Evolutionary conservation across 2,113 vertebrate genomes (phyloP).

Genomic region (Emydocephalus ijimae): DNA sequence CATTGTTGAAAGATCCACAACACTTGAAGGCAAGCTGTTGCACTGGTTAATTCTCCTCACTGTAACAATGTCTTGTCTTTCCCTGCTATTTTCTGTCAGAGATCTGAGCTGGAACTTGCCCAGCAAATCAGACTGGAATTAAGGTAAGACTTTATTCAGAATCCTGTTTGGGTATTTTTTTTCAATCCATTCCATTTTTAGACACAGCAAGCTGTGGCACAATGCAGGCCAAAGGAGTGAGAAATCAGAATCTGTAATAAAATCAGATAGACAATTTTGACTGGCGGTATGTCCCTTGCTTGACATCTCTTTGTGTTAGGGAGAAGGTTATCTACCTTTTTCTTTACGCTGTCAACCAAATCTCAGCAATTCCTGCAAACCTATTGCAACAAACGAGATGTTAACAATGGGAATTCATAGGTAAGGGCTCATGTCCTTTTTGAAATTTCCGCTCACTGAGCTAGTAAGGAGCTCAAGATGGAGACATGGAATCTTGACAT

Average conservation of each 20-base stretch:
- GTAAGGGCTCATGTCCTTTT: background rate
- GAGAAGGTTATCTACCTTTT: too few relatives aligned
- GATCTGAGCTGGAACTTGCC: rapidly evolving
- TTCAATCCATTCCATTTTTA: background rate
- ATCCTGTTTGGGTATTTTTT: background rate
- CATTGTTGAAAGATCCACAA: too few relatives aligned
- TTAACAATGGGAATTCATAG: background rate
- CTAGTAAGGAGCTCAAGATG: background rate
- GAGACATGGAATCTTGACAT: background rate
- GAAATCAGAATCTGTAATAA: background rate
- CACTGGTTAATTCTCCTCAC: too few relatives aligned
- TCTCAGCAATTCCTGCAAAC: background rate
- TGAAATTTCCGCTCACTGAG: background rate
- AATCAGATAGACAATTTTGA: background rate
- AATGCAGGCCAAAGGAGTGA: slow-evolving; percentile 30
- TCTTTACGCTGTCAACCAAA: background rate
- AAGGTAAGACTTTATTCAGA: background rate
- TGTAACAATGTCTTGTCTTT: background rate
- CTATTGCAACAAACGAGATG: background rate
- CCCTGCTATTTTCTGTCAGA: background rate
- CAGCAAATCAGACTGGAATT: background rate
- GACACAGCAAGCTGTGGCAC: slow-evolving; percentile 6
- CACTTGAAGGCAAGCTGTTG: too few relatives aligned
- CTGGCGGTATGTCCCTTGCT: background rate
- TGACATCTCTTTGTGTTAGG: background rate